phyloP scores from a whole-genome alignment of 2,797 vertebrate species.

The Sebastiscus tertius region DNA sequence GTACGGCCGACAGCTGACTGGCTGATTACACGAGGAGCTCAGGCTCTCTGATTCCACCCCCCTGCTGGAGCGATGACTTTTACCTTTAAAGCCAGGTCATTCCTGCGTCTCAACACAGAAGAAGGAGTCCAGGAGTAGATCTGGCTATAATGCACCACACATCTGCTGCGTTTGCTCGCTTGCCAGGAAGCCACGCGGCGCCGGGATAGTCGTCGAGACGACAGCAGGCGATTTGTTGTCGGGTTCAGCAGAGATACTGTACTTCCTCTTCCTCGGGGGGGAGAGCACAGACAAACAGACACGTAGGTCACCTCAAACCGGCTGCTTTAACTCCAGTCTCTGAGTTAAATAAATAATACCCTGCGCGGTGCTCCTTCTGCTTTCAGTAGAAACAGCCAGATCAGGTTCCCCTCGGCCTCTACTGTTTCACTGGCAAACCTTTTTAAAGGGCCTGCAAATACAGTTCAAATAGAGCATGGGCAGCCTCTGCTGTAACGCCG shows the following conservation, averaged over 20 bases:
- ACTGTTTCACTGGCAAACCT: constrained; percentile 75
- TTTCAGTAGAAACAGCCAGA: constrained; percentile 62
- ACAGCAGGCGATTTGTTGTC: background rate
- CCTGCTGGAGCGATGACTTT: background rate
- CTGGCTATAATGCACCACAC: background rate
- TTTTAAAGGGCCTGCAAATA: constrained; percentile 51
- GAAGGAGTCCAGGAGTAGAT: background rate
- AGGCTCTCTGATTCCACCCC: background rate
- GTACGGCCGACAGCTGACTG: constrained; percentile 8
- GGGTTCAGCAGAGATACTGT: constrained; percentile 6
- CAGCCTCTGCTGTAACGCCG: constrained; percentile 14
- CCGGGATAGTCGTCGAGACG: background rate
- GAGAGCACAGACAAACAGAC: constrained; percentile 28
- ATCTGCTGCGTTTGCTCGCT: background rate
- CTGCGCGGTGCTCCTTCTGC: constrained; percentile 52
- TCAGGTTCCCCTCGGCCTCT: constrained; percentile 83
- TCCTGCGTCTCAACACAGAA: background rate
- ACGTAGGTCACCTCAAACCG: constrained; percentile 39
- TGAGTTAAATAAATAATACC: constrained; percentile 87
- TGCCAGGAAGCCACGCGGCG: constrained; percentile 1
- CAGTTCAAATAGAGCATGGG: constrained; percentile 23
- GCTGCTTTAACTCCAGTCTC: constrained; percentile 45
- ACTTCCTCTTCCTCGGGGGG: constrained; percentile 26
- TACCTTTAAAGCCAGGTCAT: constrained; percentile 11
- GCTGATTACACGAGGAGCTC: background rate